Conservation (phyloP, 2,888 invertebrate species). For the Amiota communis region DNA sequence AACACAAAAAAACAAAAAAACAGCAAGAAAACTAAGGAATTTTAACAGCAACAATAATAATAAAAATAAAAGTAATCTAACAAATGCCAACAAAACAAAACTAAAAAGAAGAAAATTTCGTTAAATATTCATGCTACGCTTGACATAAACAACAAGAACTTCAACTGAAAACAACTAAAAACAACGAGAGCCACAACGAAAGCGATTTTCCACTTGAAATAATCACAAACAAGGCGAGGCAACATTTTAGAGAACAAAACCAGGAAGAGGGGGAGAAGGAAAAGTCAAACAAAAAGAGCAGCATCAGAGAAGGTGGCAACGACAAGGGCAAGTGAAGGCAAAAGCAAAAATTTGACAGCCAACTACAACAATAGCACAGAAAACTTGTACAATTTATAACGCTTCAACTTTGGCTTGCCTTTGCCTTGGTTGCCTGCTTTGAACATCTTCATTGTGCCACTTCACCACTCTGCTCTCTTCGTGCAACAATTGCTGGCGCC, state of each 20-base stretch:
- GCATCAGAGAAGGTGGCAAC: slow-evolving; percentile 1
- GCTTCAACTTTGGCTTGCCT: not conserved
- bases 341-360: slow-evolving; percentile 31
- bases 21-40: slow-evolving; percentile 1
- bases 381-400: not conserved
- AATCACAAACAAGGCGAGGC: slow-evolving; percentile 16
- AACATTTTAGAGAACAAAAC: not conserved
- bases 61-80: not conserved
- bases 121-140: slow-evolving; percentile 23
- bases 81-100: too few relatives aligned
- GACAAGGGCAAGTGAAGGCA: not conserved
- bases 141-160: slow-evolving; percentile 27
- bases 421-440: not conserved
- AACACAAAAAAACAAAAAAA: slow-evolving; percentile 4
- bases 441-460: not conserved
- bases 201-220: slow-evolving; percentile 32
- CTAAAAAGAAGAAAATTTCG: not conserved
- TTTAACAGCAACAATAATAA: not conserved
- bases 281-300: not conserved
- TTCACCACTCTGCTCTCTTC: not conserved
- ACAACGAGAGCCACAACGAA: slow-evolving; percentile 33
- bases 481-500: slow-evolving; percentile 16
- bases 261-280: not conserved
- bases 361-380: not conserved
- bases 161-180: slow-evolving; percentile 15